Base-by-base conservation (phyloP, 2,113 vertebrate genomes). In the Pachypanchax playfairii region DNA sequence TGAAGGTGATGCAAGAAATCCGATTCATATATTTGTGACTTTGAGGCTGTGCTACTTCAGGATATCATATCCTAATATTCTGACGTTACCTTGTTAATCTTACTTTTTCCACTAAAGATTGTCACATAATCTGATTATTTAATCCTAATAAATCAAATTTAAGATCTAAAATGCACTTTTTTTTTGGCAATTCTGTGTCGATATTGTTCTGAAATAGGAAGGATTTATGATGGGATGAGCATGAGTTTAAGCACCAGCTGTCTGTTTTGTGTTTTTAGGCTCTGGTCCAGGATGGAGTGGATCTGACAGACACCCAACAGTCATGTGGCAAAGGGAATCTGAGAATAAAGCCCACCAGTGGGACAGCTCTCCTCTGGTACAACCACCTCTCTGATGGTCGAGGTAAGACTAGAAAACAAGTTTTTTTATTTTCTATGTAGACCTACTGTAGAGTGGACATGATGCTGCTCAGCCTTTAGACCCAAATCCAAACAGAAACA, bases 341-440 rank as follows among this genome's bases (percentile, higher is more conserved):
- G 55, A 93, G 92, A 75, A 90, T 98, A 66, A 96, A 93, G 73
- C 95, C 96, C 25, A 89, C 84, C 21, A 90, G 92, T 74, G 96
- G 96, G 66, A 96, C 95, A 1, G 96, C 95, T 35, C 91, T 98
- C 54, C 94, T 98, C 82, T 98, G 96, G 96, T 98, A 98, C 90
- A 98, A 98, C 89, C 96, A 98, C 83, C 90, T 98, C 54, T 96
- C 96, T n/a, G 94, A 98, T 0, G 96, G 96, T 22, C 92, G 95
- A 93, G 96, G 96, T 98, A 91, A 82, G 43, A 67, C 39, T 11
- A 18, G 42, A 31, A 44, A 65, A 44, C 11, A 26, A 48, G 3
- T 48, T 68, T 48, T 26, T 2, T 17, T 28, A 6, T 43, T 21
- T 70, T 1, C 12, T 33, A 24, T 61, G 4, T 22, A 24, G 4